These are phyloP conservation scores for Blastobasis lacticolella DNA, from an alignment of 2,888 invertebrate genomes.

Conservation along the genomic window DNA sequence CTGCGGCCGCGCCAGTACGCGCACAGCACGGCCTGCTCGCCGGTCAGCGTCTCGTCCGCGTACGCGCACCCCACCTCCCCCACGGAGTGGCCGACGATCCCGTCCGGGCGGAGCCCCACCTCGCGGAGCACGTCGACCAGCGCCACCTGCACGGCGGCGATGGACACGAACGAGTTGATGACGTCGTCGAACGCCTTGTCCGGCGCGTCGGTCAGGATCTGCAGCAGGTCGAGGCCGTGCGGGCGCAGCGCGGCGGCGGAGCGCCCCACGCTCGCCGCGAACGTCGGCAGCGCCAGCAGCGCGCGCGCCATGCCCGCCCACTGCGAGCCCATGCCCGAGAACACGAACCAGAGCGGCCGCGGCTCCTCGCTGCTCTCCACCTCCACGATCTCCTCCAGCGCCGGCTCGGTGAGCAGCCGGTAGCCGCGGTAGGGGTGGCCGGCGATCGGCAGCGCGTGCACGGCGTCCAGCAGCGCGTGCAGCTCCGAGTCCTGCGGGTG, in stretches of 20 bases:
- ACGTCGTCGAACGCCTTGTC: conserved; percentile 88
- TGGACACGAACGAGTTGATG: conserved; percentile 92
- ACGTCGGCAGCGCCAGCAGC: conserved; percentile 87
- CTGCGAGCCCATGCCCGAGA: conserved; percentile 98
- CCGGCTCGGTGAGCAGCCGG: conserved; percentile 70
- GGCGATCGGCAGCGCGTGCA: conserved; percentile 80
- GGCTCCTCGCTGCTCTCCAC: conserved; percentile 68
- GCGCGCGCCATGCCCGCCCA: conserved; percentile 97
- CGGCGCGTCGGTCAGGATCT: conserved; percentile 83
- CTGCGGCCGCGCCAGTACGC: conserved; percentile 95
- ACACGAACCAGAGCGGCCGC: conserved; percentile 94
- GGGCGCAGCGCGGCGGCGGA: conserved; percentile 85
- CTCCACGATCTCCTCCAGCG: conserved; percentile 30
- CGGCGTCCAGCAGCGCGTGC: conserved; percentile 82
- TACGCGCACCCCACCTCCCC: conserved; percentile 97
- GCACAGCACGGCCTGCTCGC: conserved; percentile 93
- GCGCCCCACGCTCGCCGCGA: conserved; percentile 84
- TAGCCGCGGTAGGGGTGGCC: conserved; percentile 90
- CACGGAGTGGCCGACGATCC: conserved; percentile 96
- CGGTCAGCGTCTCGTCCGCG: conserved; percentile 95
- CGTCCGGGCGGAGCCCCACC: conserved; percentile 89
- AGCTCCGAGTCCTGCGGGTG: conserved; percentile 82
- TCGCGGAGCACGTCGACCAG: conserved; percentile 89
- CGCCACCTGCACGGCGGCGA: conserved; percentile 97
- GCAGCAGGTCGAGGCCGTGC: conserved; percentile 87